Conservation (phyloP, 2,888 invertebrate genomes). For the Mongoloraphidia duomilia region DNA sequence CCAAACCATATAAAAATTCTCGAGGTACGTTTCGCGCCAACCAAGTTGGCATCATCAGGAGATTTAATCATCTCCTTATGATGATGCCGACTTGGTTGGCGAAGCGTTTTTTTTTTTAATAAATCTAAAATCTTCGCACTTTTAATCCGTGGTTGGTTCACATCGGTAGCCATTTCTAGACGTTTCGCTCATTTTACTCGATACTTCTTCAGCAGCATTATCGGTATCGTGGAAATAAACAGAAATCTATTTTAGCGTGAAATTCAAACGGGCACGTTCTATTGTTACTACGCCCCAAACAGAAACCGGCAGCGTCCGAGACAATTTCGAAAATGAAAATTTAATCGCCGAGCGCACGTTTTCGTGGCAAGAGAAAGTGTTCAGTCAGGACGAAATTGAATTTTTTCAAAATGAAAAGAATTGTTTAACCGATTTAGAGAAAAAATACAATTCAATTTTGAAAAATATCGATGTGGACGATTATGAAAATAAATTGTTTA, state of each 20-base stretch:
- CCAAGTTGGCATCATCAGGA: too few relatives aligned
- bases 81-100: too few relatives aligned
- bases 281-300: slow-evolving; percentile 29
- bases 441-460: slow-evolving; percentile 34
- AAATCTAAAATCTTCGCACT: too few relatives aligned
- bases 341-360: slow-evolving; percentile 28
- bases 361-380: slow-evolving; percentile 59
- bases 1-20: too few relatives aligned
- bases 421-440: slow-evolving; percentile 46
- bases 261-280: slow-evolving; percentile 27
- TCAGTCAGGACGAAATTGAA: slow-evolving; percentile 43
- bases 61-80: too few relatives aligned
- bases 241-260: slow-evolving; percentile 24
- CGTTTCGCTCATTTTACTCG: too few relatives aligned
- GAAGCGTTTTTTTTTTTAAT: too few relatives aligned
- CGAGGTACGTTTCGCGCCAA: too few relatives aligned
- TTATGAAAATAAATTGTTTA: slow-evolving; percentile 34
- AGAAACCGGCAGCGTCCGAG: slow-evolving; percentile 25
- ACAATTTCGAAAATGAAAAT: slow-evolving; percentile 16
- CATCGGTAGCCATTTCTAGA: too few relatives aligned
- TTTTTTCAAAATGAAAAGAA: slow-evolving; percentile 44
- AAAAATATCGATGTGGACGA: slow-evolving; percentile 22
- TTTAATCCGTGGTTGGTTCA: too few relatives aligned
- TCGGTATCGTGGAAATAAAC: too few relatives aligned
- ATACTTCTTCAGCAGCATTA: too few relatives aligned